A percentile compares a stretch with the other conserved stretches of the same genome.
These are phyloP conservation scores for Habroteleia sp. DNA, from an alignment of 2,888 invertebrate species.

Conservation along the genomic window DNA sequence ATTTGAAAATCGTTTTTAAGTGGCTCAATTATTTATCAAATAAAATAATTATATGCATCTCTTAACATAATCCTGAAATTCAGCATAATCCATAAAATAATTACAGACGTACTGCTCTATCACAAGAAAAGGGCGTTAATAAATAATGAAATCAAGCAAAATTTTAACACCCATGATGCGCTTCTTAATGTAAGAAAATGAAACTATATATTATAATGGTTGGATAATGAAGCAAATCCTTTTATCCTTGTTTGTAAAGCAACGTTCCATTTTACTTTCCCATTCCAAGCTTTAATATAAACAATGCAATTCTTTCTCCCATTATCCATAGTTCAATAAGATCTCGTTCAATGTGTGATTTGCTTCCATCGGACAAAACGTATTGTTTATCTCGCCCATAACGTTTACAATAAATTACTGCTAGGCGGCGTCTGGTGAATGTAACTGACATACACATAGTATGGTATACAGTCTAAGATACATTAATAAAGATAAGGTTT, in stretches of 20 bases:
- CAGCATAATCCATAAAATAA: no score
- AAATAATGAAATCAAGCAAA: constrained; percentile 8
- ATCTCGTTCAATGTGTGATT: constrained; percentile 41
- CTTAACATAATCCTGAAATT: no score
- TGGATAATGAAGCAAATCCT: constrained; percentile 12
- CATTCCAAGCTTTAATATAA: constrained; percentile 30
- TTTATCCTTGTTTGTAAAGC: constrained; percentile 17
- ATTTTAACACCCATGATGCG: constrained; percentile 1
- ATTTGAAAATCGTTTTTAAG: no score
- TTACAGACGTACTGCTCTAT: no score
- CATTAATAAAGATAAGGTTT: constrained; percentile 70
- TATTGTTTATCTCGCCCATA: constrained; percentile 44
- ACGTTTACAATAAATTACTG: constrained; percentile 48
- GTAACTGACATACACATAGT: constrained; percentile 27
- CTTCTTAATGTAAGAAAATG: constrained; percentile 1
- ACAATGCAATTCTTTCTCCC: constrained; percentile 35
- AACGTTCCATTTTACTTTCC: constrained; percentile 18
- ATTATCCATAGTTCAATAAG: constrained; percentile 27
- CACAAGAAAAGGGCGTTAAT: constrained; percentile 7
- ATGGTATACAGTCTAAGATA: constrained; percentile 57
- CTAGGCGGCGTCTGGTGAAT: no score
- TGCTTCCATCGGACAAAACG: constrained; percentile 41
- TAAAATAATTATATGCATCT: no score
- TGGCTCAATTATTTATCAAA: no score
- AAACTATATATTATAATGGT: constrained; percentile 6